Conservation (phyloP, 2,888 invertebrate genomes). For the Lasioglossum malachurum region DNA sequence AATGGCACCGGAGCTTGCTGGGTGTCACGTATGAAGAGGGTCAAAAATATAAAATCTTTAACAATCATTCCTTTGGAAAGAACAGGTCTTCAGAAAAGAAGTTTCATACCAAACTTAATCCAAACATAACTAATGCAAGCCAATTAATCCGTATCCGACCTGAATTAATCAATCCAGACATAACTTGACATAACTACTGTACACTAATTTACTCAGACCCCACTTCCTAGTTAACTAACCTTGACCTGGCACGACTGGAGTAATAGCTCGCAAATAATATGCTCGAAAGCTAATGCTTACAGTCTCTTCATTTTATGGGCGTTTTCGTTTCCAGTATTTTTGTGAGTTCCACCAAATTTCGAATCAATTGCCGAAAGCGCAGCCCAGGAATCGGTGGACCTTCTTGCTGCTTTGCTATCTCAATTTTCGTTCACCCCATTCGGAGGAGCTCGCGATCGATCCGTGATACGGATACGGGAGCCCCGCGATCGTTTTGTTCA, state of each 20-base stretch:
- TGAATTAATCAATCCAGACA: neutral
- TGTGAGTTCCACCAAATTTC: neutral
- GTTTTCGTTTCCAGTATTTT: neutral
- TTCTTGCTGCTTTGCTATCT: neutral
- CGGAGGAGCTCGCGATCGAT: constrained; percentile 15
- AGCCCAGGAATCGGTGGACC: neutral
- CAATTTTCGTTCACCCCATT: constrained; percentile 7
- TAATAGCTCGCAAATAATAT: too few relatives aligned
- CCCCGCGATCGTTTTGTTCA: neutral
- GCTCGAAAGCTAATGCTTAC: too few relatives aligned
- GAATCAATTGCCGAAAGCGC: neutral
- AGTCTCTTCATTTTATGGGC: neutral
- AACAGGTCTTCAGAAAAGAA: neutral
- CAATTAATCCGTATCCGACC: neutral
- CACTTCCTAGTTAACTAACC: neutral
- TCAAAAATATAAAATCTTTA: too few relatives aligned
- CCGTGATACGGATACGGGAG: neutral
- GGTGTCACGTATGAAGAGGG: neutral
- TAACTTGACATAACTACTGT: neutral
- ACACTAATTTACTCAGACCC: neutral
- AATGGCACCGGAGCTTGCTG: neutral
- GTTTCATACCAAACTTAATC: neutral
- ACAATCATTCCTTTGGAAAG: too few relatives aligned
- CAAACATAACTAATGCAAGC: neutral
- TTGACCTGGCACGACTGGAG: neutral